Conservation (phyloP, 2,888 invertebrate genomes). For the Phoronis australis region DNA sequence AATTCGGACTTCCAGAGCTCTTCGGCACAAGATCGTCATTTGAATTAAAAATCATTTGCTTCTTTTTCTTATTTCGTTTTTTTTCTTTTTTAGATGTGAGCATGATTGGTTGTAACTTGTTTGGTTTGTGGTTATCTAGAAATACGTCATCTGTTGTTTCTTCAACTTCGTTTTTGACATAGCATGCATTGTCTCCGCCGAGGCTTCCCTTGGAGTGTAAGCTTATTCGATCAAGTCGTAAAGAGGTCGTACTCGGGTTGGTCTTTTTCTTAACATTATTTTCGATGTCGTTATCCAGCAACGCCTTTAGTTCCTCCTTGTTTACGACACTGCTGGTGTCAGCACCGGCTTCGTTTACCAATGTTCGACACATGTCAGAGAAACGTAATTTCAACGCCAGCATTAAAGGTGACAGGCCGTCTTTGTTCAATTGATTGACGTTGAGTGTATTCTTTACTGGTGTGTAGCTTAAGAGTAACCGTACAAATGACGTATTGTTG, state of each 20-base stretch:
- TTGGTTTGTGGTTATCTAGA: no score
- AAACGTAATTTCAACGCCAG: constrained; percentile 27
- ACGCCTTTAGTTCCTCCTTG: constrained; percentile 18
- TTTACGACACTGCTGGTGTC: constrained; percentile 19
- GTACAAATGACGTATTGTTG: constrained; percentile 23
- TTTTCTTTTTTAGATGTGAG: no score
- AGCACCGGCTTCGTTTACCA: constrained; percentile 25
- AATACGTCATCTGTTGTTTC: no score
- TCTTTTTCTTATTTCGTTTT: no score
- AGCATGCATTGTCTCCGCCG: no score
- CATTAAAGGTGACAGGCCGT: constrained; percentile 25
- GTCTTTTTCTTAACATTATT: constrained; percentile 12
- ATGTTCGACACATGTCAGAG: constrained; percentile 27
- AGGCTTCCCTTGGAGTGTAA: neutral
- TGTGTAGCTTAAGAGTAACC: constrained; percentile 22
- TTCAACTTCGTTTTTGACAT: no score
- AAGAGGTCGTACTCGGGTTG: neutral
- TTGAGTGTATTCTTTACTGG: constrained; percentile 19
- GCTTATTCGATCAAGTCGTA: neutral
- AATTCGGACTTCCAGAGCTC: no score
- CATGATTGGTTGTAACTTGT: no score
- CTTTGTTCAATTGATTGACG: constrained; percentile 20
- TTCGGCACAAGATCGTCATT: no score
- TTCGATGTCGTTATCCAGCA: constrained; percentile 18
- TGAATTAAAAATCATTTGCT: no score